A percentile compares a stretch with the other conserved stretches of the same genome.
Evolutionary conservation across 2,888 invertebrate genomes (phyloP).

Genomic region (Leucozona laternaria): DNA sequence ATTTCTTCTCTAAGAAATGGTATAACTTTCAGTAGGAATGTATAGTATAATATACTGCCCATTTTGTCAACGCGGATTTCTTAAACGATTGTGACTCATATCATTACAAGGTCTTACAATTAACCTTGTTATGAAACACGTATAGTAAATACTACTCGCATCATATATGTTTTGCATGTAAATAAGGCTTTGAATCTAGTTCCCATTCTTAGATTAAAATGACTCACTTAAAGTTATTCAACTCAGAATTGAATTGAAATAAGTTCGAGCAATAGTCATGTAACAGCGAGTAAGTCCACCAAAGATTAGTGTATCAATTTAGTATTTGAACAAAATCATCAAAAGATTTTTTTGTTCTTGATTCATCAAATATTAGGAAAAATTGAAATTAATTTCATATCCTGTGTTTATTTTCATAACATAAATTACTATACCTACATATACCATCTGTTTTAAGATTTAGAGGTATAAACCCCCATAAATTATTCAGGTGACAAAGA

Average conservation of each 20-base stretch:
- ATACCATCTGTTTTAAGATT: slow-evolving; percentile 44
- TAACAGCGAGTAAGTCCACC: not conserved
- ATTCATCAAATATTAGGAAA: not conserved
- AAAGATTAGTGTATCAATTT: not conserved
- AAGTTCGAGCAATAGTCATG: not conserved
- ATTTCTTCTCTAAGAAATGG: too few species aligned
- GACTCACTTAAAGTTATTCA: not conserved
- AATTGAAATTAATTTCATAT: slow-evolving; percentile 5
- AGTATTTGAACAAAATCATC: not conserved
- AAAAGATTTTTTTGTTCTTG: not conserved
- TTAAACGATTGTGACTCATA: too few species aligned
- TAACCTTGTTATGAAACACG: too few species aligned
- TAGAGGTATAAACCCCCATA: slow-evolving; percentile 50
- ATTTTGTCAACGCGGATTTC: too few species aligned
- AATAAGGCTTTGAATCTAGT: too few species aligned
- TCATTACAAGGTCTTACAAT: too few species aligned
- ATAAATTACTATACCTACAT: not conserved
- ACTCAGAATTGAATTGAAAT: not conserved
- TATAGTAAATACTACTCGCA: too few species aligned
- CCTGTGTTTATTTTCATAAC: not conserved
- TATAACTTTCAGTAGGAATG: too few species aligned
- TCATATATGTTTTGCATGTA: too few species aligned
- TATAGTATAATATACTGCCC: too few species aligned
- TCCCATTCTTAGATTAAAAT: not conserved
- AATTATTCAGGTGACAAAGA: slow-evolving; percentile 61